Conservation (phyloP, 2,113 vertebrate genomes). For the Machaerirhynchus nigripectus region DNA sequence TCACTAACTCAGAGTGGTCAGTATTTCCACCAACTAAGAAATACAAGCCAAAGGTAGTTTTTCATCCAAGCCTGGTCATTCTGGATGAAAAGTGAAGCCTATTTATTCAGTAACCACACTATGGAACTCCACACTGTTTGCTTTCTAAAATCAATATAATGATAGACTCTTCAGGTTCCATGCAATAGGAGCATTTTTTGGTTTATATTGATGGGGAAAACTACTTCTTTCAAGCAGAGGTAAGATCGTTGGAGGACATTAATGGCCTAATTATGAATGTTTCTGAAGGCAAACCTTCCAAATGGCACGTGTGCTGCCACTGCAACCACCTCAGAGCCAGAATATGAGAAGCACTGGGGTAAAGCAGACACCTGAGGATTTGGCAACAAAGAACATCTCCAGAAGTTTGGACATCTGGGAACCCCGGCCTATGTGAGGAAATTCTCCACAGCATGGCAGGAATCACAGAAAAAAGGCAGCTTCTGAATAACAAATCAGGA, state of each 20-base stretch:
- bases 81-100: not conserved
- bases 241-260: not conserved
- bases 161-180: not conserved
- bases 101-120: not conserved
- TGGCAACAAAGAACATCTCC: not conserved
- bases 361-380: not conserved
- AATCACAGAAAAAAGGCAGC: not conserved
- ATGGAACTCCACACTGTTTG: not conserved
- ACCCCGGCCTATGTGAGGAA: not conserved
- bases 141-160: slow-evolving; percentile 21
- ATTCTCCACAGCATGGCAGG: not conserved
- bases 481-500: not conserved
- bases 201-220: not conserved
- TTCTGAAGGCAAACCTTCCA: not conserved
- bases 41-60: not conserved
- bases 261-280: not conserved
- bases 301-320: fast-evolving
- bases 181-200: not conserved
- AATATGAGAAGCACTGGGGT: not conserved
- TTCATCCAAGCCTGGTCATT: not conserved
- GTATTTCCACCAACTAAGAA: not conserved
- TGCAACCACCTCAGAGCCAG: not conserved
- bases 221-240: not conserved
- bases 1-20: not conserved
- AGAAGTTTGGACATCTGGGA: not conserved